phyloP scores from a whole-genome alignment of 2,113 vertebrate species.

The Saccopteryx leptura region DNA sequence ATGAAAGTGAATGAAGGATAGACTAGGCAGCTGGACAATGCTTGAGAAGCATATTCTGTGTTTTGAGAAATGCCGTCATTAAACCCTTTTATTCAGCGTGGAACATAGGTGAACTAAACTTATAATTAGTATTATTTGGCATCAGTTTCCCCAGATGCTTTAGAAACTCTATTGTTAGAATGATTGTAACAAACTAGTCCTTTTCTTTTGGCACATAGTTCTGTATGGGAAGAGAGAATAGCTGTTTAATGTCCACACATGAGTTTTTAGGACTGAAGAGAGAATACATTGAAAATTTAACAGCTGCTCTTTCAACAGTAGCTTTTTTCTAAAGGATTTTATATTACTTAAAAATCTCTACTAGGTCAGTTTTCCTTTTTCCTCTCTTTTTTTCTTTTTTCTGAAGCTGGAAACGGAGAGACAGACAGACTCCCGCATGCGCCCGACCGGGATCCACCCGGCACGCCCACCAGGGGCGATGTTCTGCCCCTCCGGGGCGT shows the following conservation, averaged over 20 bases:
- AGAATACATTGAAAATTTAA: background rate
- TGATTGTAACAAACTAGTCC: background rate
- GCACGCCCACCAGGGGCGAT: too few species aligned
- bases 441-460: too few species aligned
- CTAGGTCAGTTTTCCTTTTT: background rate
- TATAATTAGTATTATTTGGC: background rate
- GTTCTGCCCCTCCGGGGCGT: too few species aligned
- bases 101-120: background rate
- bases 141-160: background rate
- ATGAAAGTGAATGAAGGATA: background rate
- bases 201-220: slow-evolving; percentile 16
- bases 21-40: background rate
- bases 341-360: background rate
- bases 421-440: too few species aligned
- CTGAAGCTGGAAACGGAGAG: too few species aligned
- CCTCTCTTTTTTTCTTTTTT: too few species aligned
- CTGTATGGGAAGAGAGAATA: slow-evolving; percentile 1
- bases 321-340: background rate
- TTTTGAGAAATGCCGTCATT: slow-evolving; percentile 6
- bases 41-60: background rate
- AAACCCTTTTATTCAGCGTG: background rate
- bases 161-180: slow-evolving; percentile 1
- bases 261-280: slow-evolving; percentile 45
- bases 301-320: slow-evolving; percentile 10
- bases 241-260: background rate